Conservation (phyloP, 1,140 invertebrate species). For the Drosophila bocki region DNA sequence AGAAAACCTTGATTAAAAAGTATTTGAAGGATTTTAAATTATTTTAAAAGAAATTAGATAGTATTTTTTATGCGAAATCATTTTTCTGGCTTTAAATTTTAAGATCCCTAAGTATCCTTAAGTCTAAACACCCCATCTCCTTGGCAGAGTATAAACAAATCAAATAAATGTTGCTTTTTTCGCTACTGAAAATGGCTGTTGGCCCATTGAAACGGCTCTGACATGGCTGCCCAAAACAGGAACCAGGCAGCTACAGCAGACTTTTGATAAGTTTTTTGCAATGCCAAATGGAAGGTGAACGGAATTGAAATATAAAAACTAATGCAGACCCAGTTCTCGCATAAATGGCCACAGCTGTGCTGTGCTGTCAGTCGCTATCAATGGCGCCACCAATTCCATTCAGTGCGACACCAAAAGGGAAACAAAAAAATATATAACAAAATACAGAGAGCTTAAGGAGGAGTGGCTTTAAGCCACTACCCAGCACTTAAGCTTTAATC, state of each 20-base stretch:
- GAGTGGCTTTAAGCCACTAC: conserved; percentile 4
- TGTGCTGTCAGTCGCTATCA: conserved; percentile 50
- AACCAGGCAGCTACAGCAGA: conserved; percentile 25
- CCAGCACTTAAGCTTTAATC: conserved; percentile 10
- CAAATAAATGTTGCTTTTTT: conserved; percentile 35
- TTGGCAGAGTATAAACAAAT: conserved; percentile 28
- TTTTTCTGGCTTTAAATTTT: neutral
- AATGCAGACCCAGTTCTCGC: conserved; percentile 46
- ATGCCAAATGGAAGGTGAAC: conserved; percentile 57
- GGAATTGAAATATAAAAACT: conserved; percentile 75
- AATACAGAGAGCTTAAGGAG: conserved; percentile 5
- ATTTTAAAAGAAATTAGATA: neutral
- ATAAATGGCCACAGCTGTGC: conserved; percentile 64
- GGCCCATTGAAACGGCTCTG: conserved; percentile 28
- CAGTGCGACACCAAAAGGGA: conserved; percentile 10
- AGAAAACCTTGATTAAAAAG: neutral
- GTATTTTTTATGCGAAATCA: neutral
- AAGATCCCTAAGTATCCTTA: neutral
- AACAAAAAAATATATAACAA: neutral
- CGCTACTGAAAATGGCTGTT: conserved; percentile 46
- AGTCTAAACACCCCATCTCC: neutral
- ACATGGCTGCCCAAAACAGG: conserved; percentile 42
- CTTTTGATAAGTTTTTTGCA: conserved; percentile 61
- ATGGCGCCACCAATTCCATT: conserved; percentile 41
- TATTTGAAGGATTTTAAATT: neutral